Conservation (phyloP, 2,113 vertebrate species). For the Aleadryas rufinucha region DNA sequence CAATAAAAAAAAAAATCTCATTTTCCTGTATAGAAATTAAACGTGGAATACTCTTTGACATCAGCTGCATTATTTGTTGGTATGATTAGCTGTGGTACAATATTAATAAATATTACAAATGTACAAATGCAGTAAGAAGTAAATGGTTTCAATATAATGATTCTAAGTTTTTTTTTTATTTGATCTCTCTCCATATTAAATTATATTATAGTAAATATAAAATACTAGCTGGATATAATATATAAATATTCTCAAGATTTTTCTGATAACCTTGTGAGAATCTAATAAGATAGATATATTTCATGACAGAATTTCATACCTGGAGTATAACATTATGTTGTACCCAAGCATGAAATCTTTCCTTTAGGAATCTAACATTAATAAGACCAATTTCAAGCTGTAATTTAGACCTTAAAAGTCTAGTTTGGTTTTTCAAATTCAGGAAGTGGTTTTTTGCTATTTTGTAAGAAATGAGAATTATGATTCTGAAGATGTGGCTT, state of each 20-base stretch:
- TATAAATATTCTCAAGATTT: neutral
- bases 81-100: neutral
- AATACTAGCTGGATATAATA: neutral
- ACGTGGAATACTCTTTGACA: neutral
- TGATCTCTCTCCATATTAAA: neutral
- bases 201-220: neutral
- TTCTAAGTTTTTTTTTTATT: neutral
- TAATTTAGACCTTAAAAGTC: neutral
- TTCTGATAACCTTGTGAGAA: neutral
- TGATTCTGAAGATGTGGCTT: neutral
- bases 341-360: neutral
- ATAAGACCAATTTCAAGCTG: neutral
- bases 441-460: neutral
- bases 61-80: neutral
- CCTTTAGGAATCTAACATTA: neutral
- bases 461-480: neutral
- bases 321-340: neutral
- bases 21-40: neutral
- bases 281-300: neutral
- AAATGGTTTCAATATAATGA: neutral
- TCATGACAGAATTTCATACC: neutral
- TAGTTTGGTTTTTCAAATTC: neutral
- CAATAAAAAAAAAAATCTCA: neutral
- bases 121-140: neutral
- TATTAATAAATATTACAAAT: neutral